A percentile compares a stretch with the other conserved stretches of the same genome.
phyloP scores from a whole-genome alignment of 2,888 invertebrate genomes.

The Lycaena phlaeas region DNA sequence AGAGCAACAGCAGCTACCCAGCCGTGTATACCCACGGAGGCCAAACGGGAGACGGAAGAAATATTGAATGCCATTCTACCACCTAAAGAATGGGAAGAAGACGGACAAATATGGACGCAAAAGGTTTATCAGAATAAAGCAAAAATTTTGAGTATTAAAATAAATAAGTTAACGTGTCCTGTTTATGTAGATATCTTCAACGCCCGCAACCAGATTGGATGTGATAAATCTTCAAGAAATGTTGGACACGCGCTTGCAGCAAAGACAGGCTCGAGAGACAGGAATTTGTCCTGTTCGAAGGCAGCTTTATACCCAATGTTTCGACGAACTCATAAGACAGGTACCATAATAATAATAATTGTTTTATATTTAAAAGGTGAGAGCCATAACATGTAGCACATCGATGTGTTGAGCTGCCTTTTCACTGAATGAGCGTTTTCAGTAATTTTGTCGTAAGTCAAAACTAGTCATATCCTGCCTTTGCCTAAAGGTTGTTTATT shows the following conservation, averaged over 20 bases:
- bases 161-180: too few species aligned
- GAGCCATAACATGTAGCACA: too few species aligned
- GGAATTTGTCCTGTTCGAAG: constrained; percentile 96
- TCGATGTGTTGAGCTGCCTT: too few species aligned
- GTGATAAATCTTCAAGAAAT: constrained; percentile 97
- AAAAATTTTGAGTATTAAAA: not conserved
- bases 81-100: constrained; percentile 96
- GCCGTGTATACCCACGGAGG: constrained; percentile 74
- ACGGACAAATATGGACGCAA: constrained; percentile 92
- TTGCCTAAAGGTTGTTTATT: not conserved
- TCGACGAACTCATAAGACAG: constrained; percentile 78
- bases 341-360: too few species aligned
- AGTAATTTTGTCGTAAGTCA: too few species aligned
- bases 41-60: constrained; percentile 88
- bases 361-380: too few species aligned
- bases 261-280: constrained; percentile 95
- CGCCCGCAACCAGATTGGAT: constrained; percentile 95
- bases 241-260: constrained; percentile 90
- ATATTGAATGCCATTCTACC: constrained; percentile 94
- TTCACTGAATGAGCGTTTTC: too few species aligned
- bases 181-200: constrained; percentile 85
- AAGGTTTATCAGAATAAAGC: too few species aligned
- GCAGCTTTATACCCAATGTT: constrained; percentile 96
- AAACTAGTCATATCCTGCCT: too few species aligned
- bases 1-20: constrained; percentile 63